These are phyloP conservation scores for Cranoglanis bouderius DNA, from an alignment of 2,113 vertebrate species.

Conservation along the genomic window DNA sequence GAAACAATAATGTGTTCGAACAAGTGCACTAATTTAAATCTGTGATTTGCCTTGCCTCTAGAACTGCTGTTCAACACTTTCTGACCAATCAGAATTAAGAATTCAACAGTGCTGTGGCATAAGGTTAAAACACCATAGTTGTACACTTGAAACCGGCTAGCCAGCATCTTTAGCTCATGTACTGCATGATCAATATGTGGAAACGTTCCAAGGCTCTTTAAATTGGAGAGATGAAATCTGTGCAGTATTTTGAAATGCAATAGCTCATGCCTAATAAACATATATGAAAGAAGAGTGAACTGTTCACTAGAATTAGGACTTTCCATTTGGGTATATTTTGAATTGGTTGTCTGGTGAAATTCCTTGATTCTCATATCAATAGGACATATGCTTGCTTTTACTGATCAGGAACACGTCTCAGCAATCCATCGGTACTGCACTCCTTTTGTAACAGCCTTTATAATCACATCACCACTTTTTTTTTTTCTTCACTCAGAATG, in stretches of 20 bases:
- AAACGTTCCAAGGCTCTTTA: neutral
- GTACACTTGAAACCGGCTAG: neutral
- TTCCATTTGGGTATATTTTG: neutral
- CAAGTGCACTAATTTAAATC: neutral
- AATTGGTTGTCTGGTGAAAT: neutral
- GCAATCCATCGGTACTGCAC: neutral
- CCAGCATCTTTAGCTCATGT: neutral
- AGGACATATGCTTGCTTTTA: neutral
- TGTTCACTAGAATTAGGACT: neutral
- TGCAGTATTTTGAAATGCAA: neutral
- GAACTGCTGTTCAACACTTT: neutral
- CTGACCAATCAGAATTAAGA: neutral
- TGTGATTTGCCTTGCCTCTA: neutral
- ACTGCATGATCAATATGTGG: neutral
- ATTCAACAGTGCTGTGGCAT: neutral
- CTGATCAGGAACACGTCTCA: neutral
- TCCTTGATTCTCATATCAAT: neutral
- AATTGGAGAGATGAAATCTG: neutral
- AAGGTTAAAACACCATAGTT: neutral
- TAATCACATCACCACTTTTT: constrained; percentile 1
- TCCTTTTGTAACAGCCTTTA: constrained; percentile 10
- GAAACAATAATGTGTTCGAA: neutral
- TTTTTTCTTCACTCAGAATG: neutral
- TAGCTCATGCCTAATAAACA: neutral
- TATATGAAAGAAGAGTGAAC: neutral